These are phyloP conservation scores for Teleiodes luculella DNA, from an alignment of 2,888 invertebrate genomes.

Conservation along the genomic window DNA sequence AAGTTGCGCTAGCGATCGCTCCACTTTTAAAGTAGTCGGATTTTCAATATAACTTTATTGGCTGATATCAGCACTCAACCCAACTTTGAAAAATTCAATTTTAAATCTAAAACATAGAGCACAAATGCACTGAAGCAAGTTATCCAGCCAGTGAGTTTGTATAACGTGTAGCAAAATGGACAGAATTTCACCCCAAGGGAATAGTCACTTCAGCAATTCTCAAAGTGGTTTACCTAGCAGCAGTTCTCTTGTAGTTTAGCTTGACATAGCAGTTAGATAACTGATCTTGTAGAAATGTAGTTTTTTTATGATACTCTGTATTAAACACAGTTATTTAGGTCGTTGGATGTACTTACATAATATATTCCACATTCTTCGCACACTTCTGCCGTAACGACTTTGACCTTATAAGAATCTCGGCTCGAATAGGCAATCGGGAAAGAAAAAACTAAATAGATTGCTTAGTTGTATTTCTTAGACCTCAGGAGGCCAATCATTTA, in stretches of 20 bases:
- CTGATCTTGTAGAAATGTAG: not conserved
- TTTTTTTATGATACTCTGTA: not conserved
- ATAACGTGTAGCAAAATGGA: not conserved
- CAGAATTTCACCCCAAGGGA: not conserved
- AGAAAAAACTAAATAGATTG: not conserved
- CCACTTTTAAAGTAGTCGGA: not conserved
- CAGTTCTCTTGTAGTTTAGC: not conserved
- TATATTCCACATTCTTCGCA: not conserved
- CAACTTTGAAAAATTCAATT: not conserved
- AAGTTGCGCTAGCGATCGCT: not conserved
- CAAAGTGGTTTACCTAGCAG: conserved; percentile 1
- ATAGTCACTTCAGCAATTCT: not conserved
- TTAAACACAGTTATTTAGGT: not conserved
- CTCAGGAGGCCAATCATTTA: conserved; percentile 19
- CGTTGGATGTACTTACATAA: not conserved
- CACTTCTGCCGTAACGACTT: not conserved
- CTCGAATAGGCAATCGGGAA: not conserved
- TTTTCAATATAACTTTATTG: not conserved
- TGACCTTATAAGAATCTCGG: not conserved
- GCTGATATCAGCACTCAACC: not conserved
- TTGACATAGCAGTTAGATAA: not conserved
- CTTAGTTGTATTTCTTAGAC: not conserved
- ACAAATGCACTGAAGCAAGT: not conserved
- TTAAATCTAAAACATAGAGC: not conserved
- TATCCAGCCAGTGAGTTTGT: not conserved